phyloP scores from a whole-genome alignment of 2,797 vertebrate species.

The Discoglossus pictus region DNA sequence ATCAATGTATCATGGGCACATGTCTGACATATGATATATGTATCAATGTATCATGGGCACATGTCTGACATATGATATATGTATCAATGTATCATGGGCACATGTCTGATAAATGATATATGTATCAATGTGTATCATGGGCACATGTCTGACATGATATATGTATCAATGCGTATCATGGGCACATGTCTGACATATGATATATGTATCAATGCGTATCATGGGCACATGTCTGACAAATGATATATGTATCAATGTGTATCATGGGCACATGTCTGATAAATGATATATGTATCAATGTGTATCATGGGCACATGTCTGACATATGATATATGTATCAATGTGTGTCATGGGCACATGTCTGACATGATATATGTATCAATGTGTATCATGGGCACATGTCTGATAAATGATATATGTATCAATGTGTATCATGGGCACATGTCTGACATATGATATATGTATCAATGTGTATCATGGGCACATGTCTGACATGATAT shows the following conservation, averaged over 20 bases:
- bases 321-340: slow-evolving; percentile 11
- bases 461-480: slow-evolving; percentile 8
- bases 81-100: slow-evolving; percentile 8
- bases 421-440: slow-evolving; percentile 5
- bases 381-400: background rate
- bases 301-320: slow-evolving; percentile 3
- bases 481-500: slow-evolving; percentile 1
- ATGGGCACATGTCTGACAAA: slow-evolving; percentile 1
- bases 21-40: slow-evolving; percentile 17
- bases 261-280: slow-evolving; percentile 6
- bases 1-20: slow-evolving; percentile 5
- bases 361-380: slow-evolving; percentile 10
- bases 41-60: slow-evolving; percentile 6
- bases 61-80: slow-evolving; percentile 15
- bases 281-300: slow-evolving; percentile 13
- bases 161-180: slow-evolving; percentile 7
- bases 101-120: slow-evolving; percentile 10
- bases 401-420: slow-evolving; percentile 18
- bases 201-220: slow-evolving; percentile 12
- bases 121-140: slow-evolving; percentile 8
- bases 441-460: slow-evolving; percentile 10
- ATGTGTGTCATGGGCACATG: slow-evolving; percentile 1
- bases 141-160: slow-evolving; percentile 1
- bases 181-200: slow-evolving; percentile 4
- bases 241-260: slow-evolving; percentile 9